These are phyloP conservation scores for Trichechus manatus DNA, from an alignment of 2,113 vertebrate species.

Conservation along the genomic window DNA sequence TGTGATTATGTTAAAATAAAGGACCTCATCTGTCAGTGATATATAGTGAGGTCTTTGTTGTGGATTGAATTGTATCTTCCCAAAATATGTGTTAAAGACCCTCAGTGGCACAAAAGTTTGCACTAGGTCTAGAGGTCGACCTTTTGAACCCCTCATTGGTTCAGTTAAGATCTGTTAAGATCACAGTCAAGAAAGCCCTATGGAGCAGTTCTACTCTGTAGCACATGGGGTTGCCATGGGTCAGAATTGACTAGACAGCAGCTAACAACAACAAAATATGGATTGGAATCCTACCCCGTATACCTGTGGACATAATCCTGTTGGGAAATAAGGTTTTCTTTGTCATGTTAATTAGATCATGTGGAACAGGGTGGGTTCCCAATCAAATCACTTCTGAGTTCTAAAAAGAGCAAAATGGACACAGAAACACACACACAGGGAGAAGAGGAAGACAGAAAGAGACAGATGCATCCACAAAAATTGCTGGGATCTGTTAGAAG, in stretches of 20 bases:
- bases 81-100: not conserved
- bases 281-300: not conserved
- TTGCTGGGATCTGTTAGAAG: too few species aligned
- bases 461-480: not conserved
- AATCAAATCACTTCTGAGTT: not conserved
- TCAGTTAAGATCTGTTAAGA: not conserved
- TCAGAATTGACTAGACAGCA: not conserved
- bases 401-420: not conserved
- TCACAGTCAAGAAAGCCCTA: not conserved
- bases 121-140: not conserved
- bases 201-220: not conserved
- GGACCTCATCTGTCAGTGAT: not conserved
- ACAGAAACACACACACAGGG: not conserved
- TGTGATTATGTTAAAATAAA: not conserved
- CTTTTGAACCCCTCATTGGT: too few species aligned
- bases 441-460: not conserved
- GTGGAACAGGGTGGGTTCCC: not conserved
- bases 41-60: not conserved
- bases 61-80: not conserved
- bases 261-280: not conserved
- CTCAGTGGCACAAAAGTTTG: not conserved
- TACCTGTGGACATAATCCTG: not conserved
- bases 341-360: too few species aligned
- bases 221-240: too few species aligned
- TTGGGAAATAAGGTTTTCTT: not conserved